A percentile compares a stretch with the other conserved stretches of the same genome.
Conservation (phyloP, 2,797 vertebrate genomes). For the Aldrovandia affinis region DNA sequence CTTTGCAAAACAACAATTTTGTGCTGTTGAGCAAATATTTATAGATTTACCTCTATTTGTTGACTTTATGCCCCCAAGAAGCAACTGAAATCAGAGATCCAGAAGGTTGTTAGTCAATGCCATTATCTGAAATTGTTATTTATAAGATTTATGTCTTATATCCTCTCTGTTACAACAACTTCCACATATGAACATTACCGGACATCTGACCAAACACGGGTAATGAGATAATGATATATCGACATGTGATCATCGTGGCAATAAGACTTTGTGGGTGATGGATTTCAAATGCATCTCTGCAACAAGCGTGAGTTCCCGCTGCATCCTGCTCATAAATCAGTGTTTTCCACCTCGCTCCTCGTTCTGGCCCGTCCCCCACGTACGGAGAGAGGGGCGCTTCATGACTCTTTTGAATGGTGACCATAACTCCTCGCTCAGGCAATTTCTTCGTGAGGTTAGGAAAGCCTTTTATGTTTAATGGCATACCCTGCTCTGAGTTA, state of each 20-base stretch:
- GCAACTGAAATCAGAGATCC: no score
- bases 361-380: not conserved
- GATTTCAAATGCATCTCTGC: conserved; percentile 11
- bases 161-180: not conserved
- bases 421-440: conserved; percentile 51
- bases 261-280: conserved; percentile 3
- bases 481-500: conserved; percentile 49
- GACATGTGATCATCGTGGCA: not conserved
- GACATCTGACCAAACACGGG: not conserved
- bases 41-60: no score
- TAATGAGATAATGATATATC: not conserved
- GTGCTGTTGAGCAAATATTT: no score
- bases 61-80: no score
- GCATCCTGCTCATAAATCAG: not conserved
- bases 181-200: not conserved
- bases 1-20: no score
- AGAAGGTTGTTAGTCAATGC: no score
- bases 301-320: conserved; percentile 3
- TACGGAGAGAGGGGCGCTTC: conserved; percentile 37
- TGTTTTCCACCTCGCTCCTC: not conserved
- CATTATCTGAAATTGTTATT: not conserved
- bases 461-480: conserved; percentile 54
- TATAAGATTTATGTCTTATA: not conserved
- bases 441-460: conserved; percentile 55
- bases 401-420: conserved; percentile 38